Evolutionary conservation across 2,797 vertebrate species (phyloP), one percentile per base, ranked within the genome.

Genomic region (Urocyon cinereoargenteus): DNA sequence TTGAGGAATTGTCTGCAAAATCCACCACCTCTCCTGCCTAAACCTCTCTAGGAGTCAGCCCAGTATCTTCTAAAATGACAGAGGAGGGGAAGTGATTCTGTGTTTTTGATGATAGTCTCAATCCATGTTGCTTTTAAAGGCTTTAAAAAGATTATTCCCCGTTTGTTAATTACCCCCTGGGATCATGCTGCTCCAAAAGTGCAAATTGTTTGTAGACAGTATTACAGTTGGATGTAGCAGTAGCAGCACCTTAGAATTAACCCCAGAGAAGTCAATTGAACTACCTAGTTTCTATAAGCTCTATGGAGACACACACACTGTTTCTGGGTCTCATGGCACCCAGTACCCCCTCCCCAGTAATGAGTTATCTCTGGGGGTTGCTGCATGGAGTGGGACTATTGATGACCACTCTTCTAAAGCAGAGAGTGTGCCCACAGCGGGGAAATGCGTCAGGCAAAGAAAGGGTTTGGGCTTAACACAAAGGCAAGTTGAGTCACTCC

Each of bases 131-230:
- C 66, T 94, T 98, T 96, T 96, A 78, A 86, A 93, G 28, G 49
- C 70, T 77, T 96, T 91, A 57, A 40, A 84, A 96, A 96, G 78
- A 91, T 85, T 66, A 36, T 66, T 96, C 78, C 86, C 59, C 14
- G 79, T 86, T 79, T 90, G 72, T 96, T 98, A 97, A 98, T 98
- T 97, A 90, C 90, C 93, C 94, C 96, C 93, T 75, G 72, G 93
- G 96, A 94, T 93, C 93, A 57, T 94, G 96, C 85, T 13, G 34
- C 73, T 75, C 95, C 8, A 10, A 89, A 95, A 97, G 89, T 97
- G 96, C 61, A 84, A 86, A 98, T 97, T 97, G 96, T 97, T 97
- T 96, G 88, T 93, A 96, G 88, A 97, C 83, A 85, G 75, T 62
- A 45, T 94, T 96, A 82, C 55, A 70, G 68, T 77, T 91, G 87